Conservation (phyloP, 2,113 vertebrate species). For the Cavia aperea region DNA sequence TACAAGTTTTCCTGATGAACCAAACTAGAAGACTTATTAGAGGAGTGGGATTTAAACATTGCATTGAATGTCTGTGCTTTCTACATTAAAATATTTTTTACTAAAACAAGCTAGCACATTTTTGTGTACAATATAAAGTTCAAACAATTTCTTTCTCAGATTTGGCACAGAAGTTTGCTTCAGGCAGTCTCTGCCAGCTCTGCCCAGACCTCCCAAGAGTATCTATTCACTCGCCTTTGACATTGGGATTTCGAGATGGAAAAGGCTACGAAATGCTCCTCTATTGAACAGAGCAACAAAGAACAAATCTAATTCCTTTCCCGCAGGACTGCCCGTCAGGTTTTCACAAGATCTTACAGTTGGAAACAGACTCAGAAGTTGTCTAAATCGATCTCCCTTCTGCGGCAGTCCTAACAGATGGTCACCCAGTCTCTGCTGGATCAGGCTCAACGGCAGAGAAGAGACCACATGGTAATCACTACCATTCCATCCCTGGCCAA, state of each 20-base stretch:
- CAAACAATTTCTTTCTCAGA: conserved; percentile 29
- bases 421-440: conserved; percentile 55
- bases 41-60: conserved; percentile 1
- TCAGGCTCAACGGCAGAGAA: conserved; percentile 46
- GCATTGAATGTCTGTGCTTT: neutral
- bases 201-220: neutral
- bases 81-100: conserved; percentile 34
- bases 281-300: conserved; percentile 5
- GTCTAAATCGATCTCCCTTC: conserved; percentile 60
- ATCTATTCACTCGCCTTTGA: conserved; percentile 38
- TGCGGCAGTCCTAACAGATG: conserved; percentile 51
- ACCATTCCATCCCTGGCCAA: conserved; percentile 39
- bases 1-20: neutral
- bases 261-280: neutral
- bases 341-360: conserved; percentile 47
- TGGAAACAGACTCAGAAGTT: conserved; percentile 57
- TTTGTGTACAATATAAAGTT: conserved; percentile 7
- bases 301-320: conserved; percentile 41
- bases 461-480: conserved; percentile 12
- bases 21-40: conserved; percentile 15
- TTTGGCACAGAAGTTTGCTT: conserved; percentile 27
- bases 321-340: neutral
- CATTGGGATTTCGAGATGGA: neutral
- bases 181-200: neutral
- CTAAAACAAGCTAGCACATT: conserved; percentile 41